Percentiles rank a stretch among this genome's conserved stretches.
Evolutionary conservation across 2,113 vertebrate species (phyloP).

Genomic region (Macrotis lagotis): DNA sequence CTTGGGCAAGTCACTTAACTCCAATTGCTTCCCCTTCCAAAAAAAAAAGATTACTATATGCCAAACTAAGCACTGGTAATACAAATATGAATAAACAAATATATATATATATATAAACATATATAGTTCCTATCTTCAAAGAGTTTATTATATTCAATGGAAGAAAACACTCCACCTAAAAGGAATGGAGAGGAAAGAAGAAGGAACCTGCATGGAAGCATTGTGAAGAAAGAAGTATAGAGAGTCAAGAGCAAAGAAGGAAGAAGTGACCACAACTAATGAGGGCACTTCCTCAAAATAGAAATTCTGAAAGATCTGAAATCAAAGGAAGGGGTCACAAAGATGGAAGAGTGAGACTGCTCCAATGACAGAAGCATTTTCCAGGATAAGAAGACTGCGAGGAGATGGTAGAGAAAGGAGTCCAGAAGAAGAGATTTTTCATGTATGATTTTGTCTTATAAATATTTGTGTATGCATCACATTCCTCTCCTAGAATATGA

Average conservation of each 20-base stretch:
- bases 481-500: not conserved
- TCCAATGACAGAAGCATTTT: not conserved
- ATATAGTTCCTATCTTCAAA: not conserved
- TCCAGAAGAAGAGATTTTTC: not conserved
- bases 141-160: not conserved
- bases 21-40: not conserved
- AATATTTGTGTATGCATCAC: not conserved
- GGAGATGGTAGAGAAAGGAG: not conserved
- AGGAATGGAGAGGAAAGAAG: not conserved
- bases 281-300: not conserved
- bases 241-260: not conserved
- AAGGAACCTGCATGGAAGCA: not conserved
- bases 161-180: not conserved
- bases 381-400: not conserved
- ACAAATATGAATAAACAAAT: not conserved
- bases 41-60: not conserved
- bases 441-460: not conserved
- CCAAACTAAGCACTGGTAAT: not conserved
- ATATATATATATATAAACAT: not conserved
- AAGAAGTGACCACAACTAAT: not conserved
- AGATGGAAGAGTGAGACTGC: not conserved
- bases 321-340: not conserved
- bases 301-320: not conserved
- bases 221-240: not conserved
- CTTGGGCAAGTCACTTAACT: not conserved